A percentile compares a stretch with the other conserved stretches of the same genome.
Evolutionary conservation across 2,888 invertebrate genomes (phyloP).

Genomic region (Pemphredon lugubris): DNA sequence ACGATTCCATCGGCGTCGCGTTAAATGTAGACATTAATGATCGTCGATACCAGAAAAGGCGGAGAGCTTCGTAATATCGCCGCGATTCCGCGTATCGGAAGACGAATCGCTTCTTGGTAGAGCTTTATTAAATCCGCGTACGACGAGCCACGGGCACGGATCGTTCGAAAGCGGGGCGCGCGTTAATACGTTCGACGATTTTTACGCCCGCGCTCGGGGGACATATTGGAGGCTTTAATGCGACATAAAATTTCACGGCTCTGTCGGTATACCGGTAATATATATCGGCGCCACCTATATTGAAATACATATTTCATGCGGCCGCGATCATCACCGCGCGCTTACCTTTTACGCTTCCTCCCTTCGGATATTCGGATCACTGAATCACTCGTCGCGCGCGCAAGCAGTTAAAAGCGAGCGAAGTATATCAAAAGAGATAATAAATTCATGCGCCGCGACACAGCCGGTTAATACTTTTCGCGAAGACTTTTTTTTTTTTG

Average conservation of each 20-base stretch:
- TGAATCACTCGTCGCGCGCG: conserved; percentile 37
- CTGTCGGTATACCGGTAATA: conserved; percentile 55
- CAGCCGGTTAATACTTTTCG: background rate
- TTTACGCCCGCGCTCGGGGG: conserved; percentile 69
- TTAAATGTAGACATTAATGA: conserved; percentile 61
- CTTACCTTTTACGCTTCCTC: conserved; percentile 50
- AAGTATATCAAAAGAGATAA: conserved; percentile 27
- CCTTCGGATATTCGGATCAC: conserved; percentile 39
- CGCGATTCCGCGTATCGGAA: conserved; percentile 53
- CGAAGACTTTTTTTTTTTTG: too few species aligned
- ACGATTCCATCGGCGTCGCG: conserved; percentile 44
- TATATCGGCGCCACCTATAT: conserved; percentile 71
- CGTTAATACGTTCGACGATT: conserved; percentile 76
- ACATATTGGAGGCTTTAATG: conserved; percentile 76
- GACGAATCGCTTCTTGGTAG: conserved; percentile 65
- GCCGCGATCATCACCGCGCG: conserved; percentile 66
- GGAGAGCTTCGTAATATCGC: conserved; percentile 49
- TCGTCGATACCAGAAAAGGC: conserved; percentile 38
- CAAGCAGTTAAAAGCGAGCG: conserved; percentile 10
- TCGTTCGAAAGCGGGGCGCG: conserved; percentile 43
- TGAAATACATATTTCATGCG: conserved; percentile 77
- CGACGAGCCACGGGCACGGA: conserved; percentile 41
- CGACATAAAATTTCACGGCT: conserved; percentile 73
- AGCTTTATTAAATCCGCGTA: conserved; percentile 71
- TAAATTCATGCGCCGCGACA: conserved; percentile 19